A percentile compares a stretch with the other conserved stretches of the same genome.
Evolutionary conservation across 2,113 vertebrate genomes (phyloP).

Genomic region (Mobula birostris): DNA sequence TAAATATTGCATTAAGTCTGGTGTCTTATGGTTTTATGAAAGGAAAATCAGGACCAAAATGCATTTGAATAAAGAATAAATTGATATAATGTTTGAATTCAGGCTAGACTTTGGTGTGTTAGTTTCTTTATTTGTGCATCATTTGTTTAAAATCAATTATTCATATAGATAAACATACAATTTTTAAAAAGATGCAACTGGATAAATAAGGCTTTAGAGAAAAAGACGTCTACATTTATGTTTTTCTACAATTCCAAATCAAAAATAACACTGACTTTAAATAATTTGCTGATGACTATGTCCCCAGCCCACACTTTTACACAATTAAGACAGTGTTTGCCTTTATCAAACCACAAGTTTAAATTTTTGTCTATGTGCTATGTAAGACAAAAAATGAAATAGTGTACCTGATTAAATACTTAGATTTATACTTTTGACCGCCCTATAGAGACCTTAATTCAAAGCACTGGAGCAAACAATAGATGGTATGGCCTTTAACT

Average conservation of each 20-base stretch:
- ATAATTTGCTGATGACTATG: neutral
- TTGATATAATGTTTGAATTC: neutral
- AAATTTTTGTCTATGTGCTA: neutral
- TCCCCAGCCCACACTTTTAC: neutral
- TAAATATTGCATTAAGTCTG: neutral
- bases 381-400: neutral
- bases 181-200: neutral
- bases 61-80: neutral
- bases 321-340: neutral
- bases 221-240: neutral
- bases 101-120: neutral
- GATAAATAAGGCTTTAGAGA: neutral
- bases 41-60: neutral
- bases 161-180: neutral
- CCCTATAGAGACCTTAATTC: neutral
- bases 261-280: neutral
- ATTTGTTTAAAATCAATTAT: neutral
- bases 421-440: neutral
- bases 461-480: constrained; percentile 21
- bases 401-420: neutral
- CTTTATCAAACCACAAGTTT: neutral
- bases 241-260: neutral
- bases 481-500: neutral
- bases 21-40: neutral
- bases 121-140: neutral